These are phyloP conservation scores for Fistularia commersonii DNA, from an alignment of 2,797 vertebrate genomes.

Conservation along the genomic window DNA sequence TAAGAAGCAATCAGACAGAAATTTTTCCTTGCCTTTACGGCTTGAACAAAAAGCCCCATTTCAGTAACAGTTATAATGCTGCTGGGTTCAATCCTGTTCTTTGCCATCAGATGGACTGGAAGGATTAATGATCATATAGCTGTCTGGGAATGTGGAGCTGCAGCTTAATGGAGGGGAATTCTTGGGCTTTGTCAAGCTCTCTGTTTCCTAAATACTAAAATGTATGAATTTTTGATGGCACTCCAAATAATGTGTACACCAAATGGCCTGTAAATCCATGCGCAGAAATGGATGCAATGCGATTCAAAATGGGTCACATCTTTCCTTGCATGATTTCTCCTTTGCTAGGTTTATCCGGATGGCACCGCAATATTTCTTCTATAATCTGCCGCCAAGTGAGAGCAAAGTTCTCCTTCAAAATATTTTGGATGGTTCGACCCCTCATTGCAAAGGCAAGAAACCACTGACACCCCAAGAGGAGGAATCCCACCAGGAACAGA, in stretches of 20 bases:
- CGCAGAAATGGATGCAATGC: not conserved
- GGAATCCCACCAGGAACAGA: slow-evolving; percentile 24
- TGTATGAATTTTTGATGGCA: slow-evolving; percentile 6
- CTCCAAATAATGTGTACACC: slow-evolving; percentile 13
- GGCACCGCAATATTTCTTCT: slow-evolving; percentile 89
- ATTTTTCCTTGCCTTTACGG: too few species aligned
- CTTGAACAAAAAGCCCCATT: slow-evolving; percentile 11
- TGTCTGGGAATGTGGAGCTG: slow-evolving; percentile 44
- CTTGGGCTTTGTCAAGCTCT: slow-evolving; percentile 26
- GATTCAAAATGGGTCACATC: not conserved
- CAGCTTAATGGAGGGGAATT: slow-evolving; percentile 37
- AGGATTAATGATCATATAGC: slow-evolving; percentile 57
- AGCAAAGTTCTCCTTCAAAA: slow-evolving; percentile 87
- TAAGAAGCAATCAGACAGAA: too few species aligned
- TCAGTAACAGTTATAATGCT: slow-evolving; percentile 11
- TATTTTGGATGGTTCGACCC: slow-evolving; percentile 50
- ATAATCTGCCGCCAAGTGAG: slow-evolving; percentile 88
- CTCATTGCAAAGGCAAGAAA: slow-evolving; percentile 41
- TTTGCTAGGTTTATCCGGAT: slow-evolving; percentile 80
- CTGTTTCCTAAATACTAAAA: slow-evolving; percentile 13
- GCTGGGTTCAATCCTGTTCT: slow-evolving; percentile 42
- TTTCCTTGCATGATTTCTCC: not conserved
- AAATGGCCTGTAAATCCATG: slow-evolving; percentile 9
- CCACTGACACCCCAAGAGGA: slow-evolving; percentile 21
- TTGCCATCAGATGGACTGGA: slow-evolving; percentile 43